Conservation (phyloP, 2,113 vertebrate genomes). For the Dicaeum eximium region DNA sequence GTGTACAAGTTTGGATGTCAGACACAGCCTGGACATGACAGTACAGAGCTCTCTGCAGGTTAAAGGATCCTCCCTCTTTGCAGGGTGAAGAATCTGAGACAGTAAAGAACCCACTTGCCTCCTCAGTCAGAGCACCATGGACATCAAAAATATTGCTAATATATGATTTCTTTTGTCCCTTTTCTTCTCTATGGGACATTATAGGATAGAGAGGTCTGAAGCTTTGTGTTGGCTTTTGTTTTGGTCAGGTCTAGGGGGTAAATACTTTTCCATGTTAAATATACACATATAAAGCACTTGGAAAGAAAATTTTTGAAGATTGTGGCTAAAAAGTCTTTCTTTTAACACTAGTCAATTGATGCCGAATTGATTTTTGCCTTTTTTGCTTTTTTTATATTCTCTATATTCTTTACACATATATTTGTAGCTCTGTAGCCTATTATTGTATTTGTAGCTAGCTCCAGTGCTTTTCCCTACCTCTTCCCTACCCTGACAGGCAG, state of each 20-base stretch:
- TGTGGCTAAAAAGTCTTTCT: background rate
- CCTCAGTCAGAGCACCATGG: background rate
- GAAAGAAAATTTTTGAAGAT: background rate
- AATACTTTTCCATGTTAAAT: background rate
- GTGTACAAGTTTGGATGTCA: background rate
- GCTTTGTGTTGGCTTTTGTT: background rate
- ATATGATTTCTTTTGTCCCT: background rate
- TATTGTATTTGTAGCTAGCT: background rate
- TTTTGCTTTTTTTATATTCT: background rate
- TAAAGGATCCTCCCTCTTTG: background rate
- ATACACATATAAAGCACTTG: background rate
- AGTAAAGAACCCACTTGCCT: background rate
- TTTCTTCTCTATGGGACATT: background rate
- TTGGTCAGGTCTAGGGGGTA: background rate
- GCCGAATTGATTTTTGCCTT: background rate
- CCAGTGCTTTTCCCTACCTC: background rate
- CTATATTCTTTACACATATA: background rate
- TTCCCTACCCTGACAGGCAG: background rate
- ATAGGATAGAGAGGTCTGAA: background rate
- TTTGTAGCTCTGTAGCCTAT: background rate
- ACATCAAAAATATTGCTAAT: background rate
- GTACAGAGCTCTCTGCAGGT: background rate
- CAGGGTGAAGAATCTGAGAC: background rate
- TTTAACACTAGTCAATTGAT: background rate
- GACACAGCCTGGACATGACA: background rate